Base-by-base conservation (phyloP, 92 coral and sea anemone genomes). In the Parazoanthus darwini region DNA sequence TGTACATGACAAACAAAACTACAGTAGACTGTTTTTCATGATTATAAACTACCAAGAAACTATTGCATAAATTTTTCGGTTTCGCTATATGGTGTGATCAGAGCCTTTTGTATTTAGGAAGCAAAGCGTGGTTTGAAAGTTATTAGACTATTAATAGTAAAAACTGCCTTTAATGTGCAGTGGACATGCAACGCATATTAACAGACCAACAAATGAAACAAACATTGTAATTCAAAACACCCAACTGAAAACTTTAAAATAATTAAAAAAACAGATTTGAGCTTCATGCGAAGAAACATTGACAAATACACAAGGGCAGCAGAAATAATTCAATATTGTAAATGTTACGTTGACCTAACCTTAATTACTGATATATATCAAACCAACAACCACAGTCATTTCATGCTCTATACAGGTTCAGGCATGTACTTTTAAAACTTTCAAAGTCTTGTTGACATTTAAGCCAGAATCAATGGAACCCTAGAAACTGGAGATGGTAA, bases 341-440 rank as follows among this genome's bases (percentile, higher is more conserved):
- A 20, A 23, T 63, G 22, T 63, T 22, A 63, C 5, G 0, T 63
- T 63, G n/a, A 63, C 70, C 70, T 63, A 2, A 54, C 59, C 13
- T 54, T 54, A 54, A 54, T 54, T 14, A 54, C 59, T 54, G 59
- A 11, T 54, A 54, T 20, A 54, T 54, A 54, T 54, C 59, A 13
- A 54, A 54, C 20, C 3, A 54, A 8, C 70, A 33, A 36, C 23
- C 14, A 36, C 37, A 35, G 37, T 72, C 16, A 26, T 8, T 0
- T 72, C 39, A 36, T 36, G 46, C 3, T 72, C 76, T 72, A 36
- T 13, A 42, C 83, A 79, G 9, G 83, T 58, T 79, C 67, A 79
- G 83, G 35, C 83, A 6, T 79, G 83, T 51, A 48, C 5, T 26
- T 79, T 51, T 44, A n/a, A 8, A 15, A 78, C 36, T 26, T 48